phyloP scores from a whole-genome alignment of 2,888 invertebrate genomes.

The Drosophila niveifrons region DNA sequence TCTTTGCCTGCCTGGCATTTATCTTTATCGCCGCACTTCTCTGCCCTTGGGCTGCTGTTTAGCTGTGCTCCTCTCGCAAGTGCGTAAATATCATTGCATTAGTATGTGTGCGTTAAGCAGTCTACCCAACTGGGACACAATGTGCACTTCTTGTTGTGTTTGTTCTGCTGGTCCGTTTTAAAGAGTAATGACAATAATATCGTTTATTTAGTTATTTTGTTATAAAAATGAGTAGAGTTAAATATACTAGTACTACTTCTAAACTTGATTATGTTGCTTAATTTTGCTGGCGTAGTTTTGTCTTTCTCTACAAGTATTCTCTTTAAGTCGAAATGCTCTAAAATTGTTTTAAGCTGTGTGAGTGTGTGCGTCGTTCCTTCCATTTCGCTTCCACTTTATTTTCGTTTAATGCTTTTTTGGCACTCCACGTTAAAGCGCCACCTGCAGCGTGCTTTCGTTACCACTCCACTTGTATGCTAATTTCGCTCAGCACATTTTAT shows the following conservation, averaged over 20 bases:
- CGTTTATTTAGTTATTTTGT: too few species aligned
- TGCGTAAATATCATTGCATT: conserved; percentile 55
- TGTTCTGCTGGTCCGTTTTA: too few species aligned
- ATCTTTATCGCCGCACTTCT: conserved; percentile 3
- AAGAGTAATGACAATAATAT: too few species aligned
- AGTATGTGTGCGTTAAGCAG: conserved; percentile 53
- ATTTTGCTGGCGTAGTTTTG: background rate
- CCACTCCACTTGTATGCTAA: conserved; percentile 63
- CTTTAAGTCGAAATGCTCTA: background rate
- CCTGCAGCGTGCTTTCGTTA: conserved; percentile 36
- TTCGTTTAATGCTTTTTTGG: conserved; percentile 39
- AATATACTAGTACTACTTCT: too few species aligned
- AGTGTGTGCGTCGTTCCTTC: conserved; percentile 6
- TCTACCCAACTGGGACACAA: too few species aligned
- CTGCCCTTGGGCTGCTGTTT: conserved; percentile 23
- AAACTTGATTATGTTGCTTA: background rate
- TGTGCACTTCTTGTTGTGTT: too few species aligned
- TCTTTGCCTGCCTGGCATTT: conserved; percentile 6
- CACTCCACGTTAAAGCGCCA: conserved; percentile 48
- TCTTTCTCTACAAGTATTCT: background rate
- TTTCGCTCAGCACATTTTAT: conserved; percentile 71
- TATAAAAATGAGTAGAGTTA: too few species aligned
- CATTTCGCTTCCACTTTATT: conserved; percentile 2
- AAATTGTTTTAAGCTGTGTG: conserved; percentile 1
- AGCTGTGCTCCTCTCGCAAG: conserved; percentile 47